Evolutionary conservation across 2,113 vertebrate species (phyloP).

Genomic region (Leiothrix lutea): DNA sequence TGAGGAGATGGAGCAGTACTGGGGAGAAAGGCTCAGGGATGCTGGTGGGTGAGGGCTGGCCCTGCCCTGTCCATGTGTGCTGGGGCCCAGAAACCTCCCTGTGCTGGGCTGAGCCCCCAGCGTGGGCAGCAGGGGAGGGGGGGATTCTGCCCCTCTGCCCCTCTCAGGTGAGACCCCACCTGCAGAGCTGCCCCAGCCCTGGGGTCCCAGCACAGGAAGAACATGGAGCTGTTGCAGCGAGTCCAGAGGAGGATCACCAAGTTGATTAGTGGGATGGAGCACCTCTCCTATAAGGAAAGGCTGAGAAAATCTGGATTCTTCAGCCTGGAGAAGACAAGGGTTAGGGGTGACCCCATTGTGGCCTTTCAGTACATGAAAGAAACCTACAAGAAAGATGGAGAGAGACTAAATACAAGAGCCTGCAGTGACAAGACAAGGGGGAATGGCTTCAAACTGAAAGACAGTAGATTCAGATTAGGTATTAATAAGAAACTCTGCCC

Average conservation of each 20-base stretch:
- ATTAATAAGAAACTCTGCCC: not conserved
- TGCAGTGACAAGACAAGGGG: not conserved
- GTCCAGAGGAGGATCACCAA: not conserved
- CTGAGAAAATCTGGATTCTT: not conserved
- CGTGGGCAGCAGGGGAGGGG: not conserved
- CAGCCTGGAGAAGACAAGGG: not conserved
- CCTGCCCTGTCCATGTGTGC: accelerated
- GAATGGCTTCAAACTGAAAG: not conserved
- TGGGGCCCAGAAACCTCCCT: not conserved
- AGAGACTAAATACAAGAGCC: not conserved
- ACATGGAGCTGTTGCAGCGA: not conserved
- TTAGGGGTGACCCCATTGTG: not conserved
- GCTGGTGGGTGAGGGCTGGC: not conserved
- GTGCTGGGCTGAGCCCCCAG: not conserved
- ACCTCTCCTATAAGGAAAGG: not conserved
- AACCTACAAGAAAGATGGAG: not conserved
- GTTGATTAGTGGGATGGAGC: not conserved
- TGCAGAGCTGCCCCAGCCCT: not conserved
- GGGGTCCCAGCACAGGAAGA: not conserved
- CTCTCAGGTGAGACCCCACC: not conserved
- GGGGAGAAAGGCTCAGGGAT: not conserved
- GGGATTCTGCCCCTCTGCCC: not conserved
- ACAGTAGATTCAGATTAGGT: not conserved
- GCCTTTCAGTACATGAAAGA: not conserved
- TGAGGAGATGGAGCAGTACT: not conserved